Evolutionary conservation across 2,888 invertebrate species (phyloP), one percentile per base, ranked within the genome.

Genomic region (Drosophila aldrichi): DNA sequence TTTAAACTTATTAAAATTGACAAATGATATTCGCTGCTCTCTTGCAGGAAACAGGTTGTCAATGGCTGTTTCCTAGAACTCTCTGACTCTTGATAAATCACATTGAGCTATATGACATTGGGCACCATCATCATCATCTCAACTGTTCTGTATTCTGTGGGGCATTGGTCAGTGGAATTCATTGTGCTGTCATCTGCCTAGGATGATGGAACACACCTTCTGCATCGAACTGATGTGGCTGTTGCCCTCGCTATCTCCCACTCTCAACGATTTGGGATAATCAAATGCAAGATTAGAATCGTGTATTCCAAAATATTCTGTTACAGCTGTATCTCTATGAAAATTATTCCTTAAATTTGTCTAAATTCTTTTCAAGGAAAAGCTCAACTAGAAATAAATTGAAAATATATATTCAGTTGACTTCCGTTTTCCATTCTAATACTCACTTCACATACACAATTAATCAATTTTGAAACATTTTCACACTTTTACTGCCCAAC

Each of bases 1-100:
- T 89, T 89, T 71, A 80, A 90, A 88, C 89, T 88, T 88, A 88
- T 88, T 88, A 89, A 88, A 88, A 89, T 82, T 88, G 90, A 90
- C 87, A 90, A 90, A 88, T 86, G 89, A 88, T 86, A 82, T 83
- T 85, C 76, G 66, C 56, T 25, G 62, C 20, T n/a, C 48, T 70
- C 76, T 75, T 62, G 66, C 38, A 70, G 87, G 88, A 85, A 85
- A 86, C 84, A 86, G 87, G 83, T 86, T 85, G 84, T 81, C 89
- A 86, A 70, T 79, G 78, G 40, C 63, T 63, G 72, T 52, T 85
- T 85, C 88, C 89, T 69, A 73, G 88, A 86, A 85, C 63, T 63
- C 57, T 40, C 48, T 72, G 51, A 48, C 57, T 65, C 65, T 82
- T 88, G 83, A 88, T 85, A 88, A 84, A 84, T 84, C 88, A 82